Conservation (phyloP, 2,113 vertebrate genomes). For the Melanerpes aurifrons region DNA sequence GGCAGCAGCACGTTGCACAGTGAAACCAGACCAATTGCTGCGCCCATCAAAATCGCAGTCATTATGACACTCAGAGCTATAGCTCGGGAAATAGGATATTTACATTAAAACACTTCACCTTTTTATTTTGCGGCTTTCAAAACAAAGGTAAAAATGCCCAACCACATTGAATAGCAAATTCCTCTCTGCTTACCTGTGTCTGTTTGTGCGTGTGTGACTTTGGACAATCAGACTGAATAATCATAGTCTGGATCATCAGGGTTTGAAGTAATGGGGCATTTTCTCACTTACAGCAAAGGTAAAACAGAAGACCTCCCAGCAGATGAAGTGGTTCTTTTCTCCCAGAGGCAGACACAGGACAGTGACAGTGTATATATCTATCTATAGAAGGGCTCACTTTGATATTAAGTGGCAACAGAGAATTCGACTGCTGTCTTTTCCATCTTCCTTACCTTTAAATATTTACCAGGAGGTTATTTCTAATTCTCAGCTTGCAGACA, state of each 20-base stretch:
- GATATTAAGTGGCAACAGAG: background rate
- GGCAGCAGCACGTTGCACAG: conserved; percentile 69
- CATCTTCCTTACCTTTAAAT: background rate
- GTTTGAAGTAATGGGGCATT: background rate
- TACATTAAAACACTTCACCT: conserved; percentile 72
- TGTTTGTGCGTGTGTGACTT: background rate
- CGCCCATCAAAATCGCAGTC: conserved; percentile 55
- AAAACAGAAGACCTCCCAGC: background rate
- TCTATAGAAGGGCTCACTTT: background rate
- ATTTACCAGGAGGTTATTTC: conserved; percentile 1
- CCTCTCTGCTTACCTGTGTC: conserved; percentile 6
- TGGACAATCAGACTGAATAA: conserved; percentile 24
- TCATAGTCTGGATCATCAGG: background rate
- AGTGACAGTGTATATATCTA: background rate
- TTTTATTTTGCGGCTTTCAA: conserved; percentile 62
- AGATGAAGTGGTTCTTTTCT: background rate
- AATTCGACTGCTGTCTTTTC: background rate
- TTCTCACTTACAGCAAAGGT: conserved; percentile 35
- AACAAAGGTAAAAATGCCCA: conserved; percentile 24
- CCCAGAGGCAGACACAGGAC: background rate
- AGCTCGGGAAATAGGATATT: conserved; percentile 76
- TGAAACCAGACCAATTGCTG: conserved; percentile 73
- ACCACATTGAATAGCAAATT: conserved; percentile 11
- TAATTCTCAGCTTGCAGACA: background rate
- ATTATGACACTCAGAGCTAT: conserved; percentile 61